Evolutionary conservation across 2,113 vertebrate species (phyloP).

Genomic region (Percopsis transmontana): DNA sequence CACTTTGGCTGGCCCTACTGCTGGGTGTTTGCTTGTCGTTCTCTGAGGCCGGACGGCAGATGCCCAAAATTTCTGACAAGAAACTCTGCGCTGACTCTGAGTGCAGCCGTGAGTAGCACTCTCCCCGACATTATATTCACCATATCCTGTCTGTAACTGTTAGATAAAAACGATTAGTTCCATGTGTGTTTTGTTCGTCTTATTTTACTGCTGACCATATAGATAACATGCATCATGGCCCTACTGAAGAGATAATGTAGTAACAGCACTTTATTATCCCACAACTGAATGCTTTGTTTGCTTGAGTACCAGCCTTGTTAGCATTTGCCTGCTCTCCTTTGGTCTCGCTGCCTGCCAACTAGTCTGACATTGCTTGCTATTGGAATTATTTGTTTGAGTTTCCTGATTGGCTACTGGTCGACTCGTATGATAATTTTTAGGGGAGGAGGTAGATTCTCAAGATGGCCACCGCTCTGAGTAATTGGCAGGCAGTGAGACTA

Average conservation of each 20-base stretch:
- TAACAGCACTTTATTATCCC: not conserved
- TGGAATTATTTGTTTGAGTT: too few species aligned
- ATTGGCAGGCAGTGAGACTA: too few species aligned
- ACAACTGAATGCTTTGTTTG: not conserved
- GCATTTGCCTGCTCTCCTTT: too few species aligned
- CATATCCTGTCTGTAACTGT: not conserved
- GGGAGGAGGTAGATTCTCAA: too few species aligned
- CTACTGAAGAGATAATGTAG: not conserved
- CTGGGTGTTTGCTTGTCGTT: constrained; percentile 59
- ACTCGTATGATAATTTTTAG: too few species aligned
- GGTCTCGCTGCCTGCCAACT: too few species aligned
- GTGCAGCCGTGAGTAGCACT: constrained; percentile 77
- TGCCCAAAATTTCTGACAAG: constrained; percentile 77
- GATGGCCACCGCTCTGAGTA: too few species aligned
- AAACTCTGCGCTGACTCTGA: constrained; percentile 80
- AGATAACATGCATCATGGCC: too few species aligned
- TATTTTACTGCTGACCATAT: not conserved
- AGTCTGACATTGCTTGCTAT: too few species aligned
- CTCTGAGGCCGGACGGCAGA: constrained; percentile 69
- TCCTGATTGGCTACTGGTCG: too few species aligned
- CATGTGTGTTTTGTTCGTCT: not conserved
- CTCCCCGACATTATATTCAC: not conserved
- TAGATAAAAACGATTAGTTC: not conserved
- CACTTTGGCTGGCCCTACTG: constrained; percentile 43
- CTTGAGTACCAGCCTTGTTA: too few species aligned